phyloP scores from a whole-genome alignment of 2,113 vertebrate species.

The Tragulus kanchil region DNA sequence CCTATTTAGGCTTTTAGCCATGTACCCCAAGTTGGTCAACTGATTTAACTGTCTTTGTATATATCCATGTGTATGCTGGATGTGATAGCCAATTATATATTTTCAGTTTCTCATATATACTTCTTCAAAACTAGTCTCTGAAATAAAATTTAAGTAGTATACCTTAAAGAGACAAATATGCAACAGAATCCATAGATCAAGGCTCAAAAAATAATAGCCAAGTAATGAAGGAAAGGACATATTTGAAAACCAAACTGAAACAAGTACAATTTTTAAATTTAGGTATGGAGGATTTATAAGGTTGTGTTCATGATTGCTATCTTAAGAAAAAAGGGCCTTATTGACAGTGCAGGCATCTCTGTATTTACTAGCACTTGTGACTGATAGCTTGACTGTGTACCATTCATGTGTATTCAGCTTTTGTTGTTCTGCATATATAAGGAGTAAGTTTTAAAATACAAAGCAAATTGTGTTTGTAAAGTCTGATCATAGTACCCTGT shows the following conservation, averaged over 20 bases:
- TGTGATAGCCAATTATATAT: background rate
- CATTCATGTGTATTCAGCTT: background rate
- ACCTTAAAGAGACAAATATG: background rate
- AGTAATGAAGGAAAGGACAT: background rate
- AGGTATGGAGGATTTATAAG: background rate
- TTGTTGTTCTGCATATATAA: background rate
- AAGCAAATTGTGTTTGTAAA: slow-evolving; percentile 57
- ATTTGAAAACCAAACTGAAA: slow-evolving; percentile 25
- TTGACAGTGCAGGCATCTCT: background rate
- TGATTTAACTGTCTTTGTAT: background rate
- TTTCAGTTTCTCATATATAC: background rate
- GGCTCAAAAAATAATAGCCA: background rate
- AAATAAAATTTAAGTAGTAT: slow-evolving; percentile 19
- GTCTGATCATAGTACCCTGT: background rate
- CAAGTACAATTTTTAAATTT: background rate
- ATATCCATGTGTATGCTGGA: background rate
- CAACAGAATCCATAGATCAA: background rate
- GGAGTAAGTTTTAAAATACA: background rate
- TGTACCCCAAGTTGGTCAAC: background rate
- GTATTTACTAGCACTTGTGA: background rate
- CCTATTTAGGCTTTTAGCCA: slow-evolving; percentile 35
- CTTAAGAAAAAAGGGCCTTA: background rate
- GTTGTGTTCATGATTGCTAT: background rate
- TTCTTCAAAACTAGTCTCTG: slow-evolving; percentile 23
- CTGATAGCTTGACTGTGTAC: background rate